Evolutionary conservation across 2,113 vertebrate genomes (phyloP).

Genomic region (Heteronetta atricapilla): DNA sequence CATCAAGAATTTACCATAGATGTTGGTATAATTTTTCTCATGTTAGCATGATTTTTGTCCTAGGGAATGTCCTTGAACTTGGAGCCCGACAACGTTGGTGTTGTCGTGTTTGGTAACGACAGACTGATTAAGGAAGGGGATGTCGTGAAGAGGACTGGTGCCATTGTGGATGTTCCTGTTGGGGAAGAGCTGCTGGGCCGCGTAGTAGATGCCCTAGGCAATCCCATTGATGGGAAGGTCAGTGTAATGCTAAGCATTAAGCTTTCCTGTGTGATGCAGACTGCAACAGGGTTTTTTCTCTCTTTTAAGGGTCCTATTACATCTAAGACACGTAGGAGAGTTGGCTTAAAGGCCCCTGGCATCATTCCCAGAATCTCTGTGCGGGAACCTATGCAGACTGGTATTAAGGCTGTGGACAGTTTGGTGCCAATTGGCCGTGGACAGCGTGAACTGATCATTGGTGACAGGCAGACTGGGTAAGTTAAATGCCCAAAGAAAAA

Average conservation of each 20-base stretch:
- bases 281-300: fast-evolving
- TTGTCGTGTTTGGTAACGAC: conserved; percentile 99
- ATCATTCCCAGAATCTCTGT: conserved; percentile 99
- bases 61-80: conserved; percentile 99
- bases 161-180: conserved; percentile 97
- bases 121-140: conserved; percentile 98
- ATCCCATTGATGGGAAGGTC: conserved; percentile 97
- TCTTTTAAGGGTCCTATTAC: conserved; percentile 85
- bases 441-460: conserved; percentile 97
- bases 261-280: fast-evolving
- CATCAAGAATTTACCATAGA: fast-evolving
- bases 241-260: not conserved
- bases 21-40: not conserved
- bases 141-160: conserved; percentile 96
- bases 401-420: conserved; percentile 98
- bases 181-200: conserved; percentile 93
- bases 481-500: not conserved
- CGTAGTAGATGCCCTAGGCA: conserved; percentile 96
- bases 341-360: conserved; percentile 96
- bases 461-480: conserved; percentile 98
- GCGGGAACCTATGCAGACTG: conserved; percentile 98
- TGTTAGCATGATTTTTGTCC: not conserved
- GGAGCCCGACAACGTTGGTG: conserved; percentile 98
- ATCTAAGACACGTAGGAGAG: conserved; percentile 87
- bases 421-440: conserved; percentile 97